Percentiles rank a stretch among this genome's conserved stretches.
These are phyloP conservation scores for Holacanthus passer DNA, from an alignment of 2,113 vertebrate species.

Conservation along the genomic window DNA sequence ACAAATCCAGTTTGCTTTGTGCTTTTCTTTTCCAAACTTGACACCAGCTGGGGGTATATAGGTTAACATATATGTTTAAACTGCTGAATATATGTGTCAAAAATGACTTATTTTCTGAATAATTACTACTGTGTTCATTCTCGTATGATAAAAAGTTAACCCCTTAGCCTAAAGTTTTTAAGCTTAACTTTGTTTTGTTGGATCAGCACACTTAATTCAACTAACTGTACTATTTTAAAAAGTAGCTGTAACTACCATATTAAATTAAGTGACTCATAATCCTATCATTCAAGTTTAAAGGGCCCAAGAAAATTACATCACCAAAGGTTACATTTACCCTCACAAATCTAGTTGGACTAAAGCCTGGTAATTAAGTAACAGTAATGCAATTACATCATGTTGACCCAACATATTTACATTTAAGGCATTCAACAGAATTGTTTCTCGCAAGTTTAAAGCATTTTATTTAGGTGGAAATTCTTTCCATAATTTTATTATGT, in stretches of 20 bases:
- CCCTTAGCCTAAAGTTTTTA: not conserved
- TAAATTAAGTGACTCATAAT: not conserved
- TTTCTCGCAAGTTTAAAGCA: too few species aligned
- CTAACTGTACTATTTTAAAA: not conserved
- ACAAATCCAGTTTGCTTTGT: too few species aligned
- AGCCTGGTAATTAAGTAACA: not conserved
- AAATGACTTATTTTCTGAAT: not conserved
- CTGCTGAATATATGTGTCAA: not conserved
- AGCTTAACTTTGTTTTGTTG: not conserved
- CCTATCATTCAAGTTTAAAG: not conserved
- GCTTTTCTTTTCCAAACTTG: too few species aligned
- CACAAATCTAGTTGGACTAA: not conserved
- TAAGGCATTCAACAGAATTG: too few species aligned
- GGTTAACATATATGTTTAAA: not conserved
- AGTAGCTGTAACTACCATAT: not conserved
- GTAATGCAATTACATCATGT: not conserved
- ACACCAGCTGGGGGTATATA: too few species aligned
- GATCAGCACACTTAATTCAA: not conserved
- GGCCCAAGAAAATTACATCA: not conserved
- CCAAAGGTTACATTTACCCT: not conserved
- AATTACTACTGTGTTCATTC: not conserved
- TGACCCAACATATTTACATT: not conserved
- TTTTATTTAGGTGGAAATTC: too few species aligned
- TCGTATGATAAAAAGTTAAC: not conserved
- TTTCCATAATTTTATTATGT: too few species aligned